Base-by-base conservation (phyloP, 2,797 vertebrate genomes). In the Austrolebias charrua region DNA sequence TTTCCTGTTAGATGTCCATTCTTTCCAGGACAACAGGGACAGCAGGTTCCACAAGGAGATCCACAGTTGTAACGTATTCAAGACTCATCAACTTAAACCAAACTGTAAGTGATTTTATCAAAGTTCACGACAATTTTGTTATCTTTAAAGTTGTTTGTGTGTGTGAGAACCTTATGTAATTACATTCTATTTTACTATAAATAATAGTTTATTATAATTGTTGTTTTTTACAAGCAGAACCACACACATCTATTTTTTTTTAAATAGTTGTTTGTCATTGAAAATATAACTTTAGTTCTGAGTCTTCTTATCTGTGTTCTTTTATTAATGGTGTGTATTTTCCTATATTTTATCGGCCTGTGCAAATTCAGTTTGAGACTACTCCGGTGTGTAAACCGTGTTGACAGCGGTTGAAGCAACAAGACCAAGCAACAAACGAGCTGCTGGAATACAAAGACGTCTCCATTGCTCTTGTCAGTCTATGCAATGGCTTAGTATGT, bases 1-100 rank as follows among this genome's bases (percentile, higher is more conserved):
- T 43, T 15, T 43, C 14, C 12, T 45, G 14, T 12, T 20, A 45
- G 40, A 0, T n/a, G 0, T 43, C 4, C 1, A 12, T 6, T 4
- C 4, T 0, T 0, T 43, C 4, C 5, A 10, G 5, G 55, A 10
- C 10, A n/a, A 0, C 0, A 1, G 16, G 40, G 16, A 12, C 14
- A 44, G 43, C 42, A 16, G 42, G 14, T 15, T 14, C 42, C 14
- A 43, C 1, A 18, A 33, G 3, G 15, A 9, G 3, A 38, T 10
- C 1, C 35, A 38, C 38, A 4, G 31, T 5, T 19, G 6, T 1
- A 6, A n/a, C 0, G 1, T 14, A 5, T 2, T 3, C 2, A 20
- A 0, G 7, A 1, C 13, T 2, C 16, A 24, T 1, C 1, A 35
- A 1, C 0, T 3, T 4, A 0, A 31, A n/a, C 11, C 3, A 56